These are phyloP conservation scores for Papio anubis DNA, from an alignment of 2,113 vertebrate genomes.

Conservation along the genomic window DNA sequence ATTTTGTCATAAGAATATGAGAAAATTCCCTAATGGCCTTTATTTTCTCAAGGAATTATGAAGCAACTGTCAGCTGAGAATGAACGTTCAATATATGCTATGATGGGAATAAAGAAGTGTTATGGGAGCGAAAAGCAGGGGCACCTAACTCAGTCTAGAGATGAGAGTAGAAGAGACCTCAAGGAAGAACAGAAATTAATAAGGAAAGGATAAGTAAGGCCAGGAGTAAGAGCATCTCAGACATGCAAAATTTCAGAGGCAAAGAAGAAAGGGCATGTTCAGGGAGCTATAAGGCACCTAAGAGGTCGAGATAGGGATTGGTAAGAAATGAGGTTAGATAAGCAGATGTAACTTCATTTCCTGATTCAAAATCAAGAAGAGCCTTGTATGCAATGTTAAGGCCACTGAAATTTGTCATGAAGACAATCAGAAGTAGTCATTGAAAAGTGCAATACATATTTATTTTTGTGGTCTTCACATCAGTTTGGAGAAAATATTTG, in stretches of 20 bases:
- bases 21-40: background rate
- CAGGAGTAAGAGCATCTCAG: background rate
- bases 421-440: background rate
- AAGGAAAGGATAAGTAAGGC: background rate
- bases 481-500: background rate
- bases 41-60: background rate
- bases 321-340: background rate
- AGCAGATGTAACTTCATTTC: background rate
- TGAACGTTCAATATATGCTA: slow-evolving; percentile 13
- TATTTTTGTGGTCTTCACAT: background rate
- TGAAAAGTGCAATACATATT: background rate
- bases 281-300: background rate
- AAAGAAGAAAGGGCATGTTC: background rate
- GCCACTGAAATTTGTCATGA: background rate
- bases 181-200: background rate
- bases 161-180: background rate
- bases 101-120: background rate
- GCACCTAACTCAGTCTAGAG: background rate
- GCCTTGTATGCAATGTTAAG: background rate
- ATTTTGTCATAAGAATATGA: background rate
- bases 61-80: slow-evolving; percentile 4
- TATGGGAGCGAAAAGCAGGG: background rate
- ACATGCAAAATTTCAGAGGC: background rate
- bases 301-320: background rate
- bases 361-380: background rate